Evolutionary conservation across 2,888 invertebrate species (phyloP), one percentile per base, ranked within the genome.

Genomic region (Drosophila cognata): DNA sequence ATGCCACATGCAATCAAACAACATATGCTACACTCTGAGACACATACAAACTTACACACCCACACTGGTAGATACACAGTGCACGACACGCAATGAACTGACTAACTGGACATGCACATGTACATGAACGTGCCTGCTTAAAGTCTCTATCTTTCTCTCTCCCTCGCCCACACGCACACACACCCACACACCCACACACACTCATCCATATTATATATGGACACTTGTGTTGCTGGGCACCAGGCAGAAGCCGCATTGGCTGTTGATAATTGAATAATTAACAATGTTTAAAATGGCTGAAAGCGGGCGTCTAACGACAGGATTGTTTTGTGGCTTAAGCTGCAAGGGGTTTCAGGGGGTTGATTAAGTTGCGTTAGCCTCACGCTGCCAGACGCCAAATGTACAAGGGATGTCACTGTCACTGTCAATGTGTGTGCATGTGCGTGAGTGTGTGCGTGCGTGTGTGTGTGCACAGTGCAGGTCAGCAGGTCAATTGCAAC

Each of bases 251-350:
- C 68, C 74, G 62, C 82, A 79, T 78, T 81, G 84, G 74, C 82
- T 76, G 80, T 79, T 85, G 82, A 74, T 90, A 90, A 89, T 89
- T 89, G 91, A 90, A 88, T 89, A 90, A 90, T 89, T 90, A 88
- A 90, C 86, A 80, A 82, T 87, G 89, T 89, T 90, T 81, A 81
- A 90, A 88, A 87, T 79, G 77, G 74, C 80, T 69, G 65, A 50
- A 58, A 57, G 71, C 61, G 71, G 61, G 74, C 58, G 77, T 78
- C 74, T 79, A 74, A 77, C 68, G 61, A 56, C n/a, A 57, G 48
- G 33, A 13, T 31, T 29, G 41, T 8, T 16, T 11, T 5, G 13
- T 29, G 46, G 29, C 28, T 6, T 5, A 18, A 11, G 51, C 3
- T 18, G 11, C 29, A 51, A 29, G 1, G 18, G 35, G n/a, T 16